Evolutionary conservation across 1,140 invertebrate genomes (phyloP).

Genomic region (Arctopsyche grandis): DNA sequence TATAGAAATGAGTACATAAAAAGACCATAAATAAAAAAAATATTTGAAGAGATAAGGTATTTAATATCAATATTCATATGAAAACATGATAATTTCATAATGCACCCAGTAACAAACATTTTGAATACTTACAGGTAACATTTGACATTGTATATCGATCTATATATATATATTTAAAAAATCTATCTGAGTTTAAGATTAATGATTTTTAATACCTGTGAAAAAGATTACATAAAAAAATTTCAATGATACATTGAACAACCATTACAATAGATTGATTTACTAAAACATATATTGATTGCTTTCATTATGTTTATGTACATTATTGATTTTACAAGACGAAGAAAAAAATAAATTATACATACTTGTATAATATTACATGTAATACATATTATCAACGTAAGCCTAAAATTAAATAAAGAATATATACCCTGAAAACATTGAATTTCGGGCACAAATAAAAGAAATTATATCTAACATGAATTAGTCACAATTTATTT

Average conservation of each 20-base stretch:
- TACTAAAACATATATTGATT: too few relatives aligned
- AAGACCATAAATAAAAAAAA: slow-evolving; percentile 24
- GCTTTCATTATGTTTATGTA: background rate
- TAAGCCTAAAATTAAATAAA: slow-evolving; percentile 45
- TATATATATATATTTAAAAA: background rate
- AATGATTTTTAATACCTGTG: too few relatives aligned
- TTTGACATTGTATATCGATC: slow-evolving; percentile 6
- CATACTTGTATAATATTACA: too few relatives aligned
- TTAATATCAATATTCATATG: slow-evolving; percentile 37
- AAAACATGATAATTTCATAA: slow-evolving; percentile 20
- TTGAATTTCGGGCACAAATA: background rate
- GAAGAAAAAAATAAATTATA: too few relatives aligned
- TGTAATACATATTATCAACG: slow-evolving; percentile 56
- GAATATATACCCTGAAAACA: slow-evolving; percentile 37
- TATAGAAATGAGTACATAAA: too few relatives aligned
- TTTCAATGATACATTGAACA: too few relatives aligned
- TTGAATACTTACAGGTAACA: slow-evolving; percentile 25
- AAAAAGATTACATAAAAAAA: too few relatives aligned
- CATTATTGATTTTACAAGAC: background rate
- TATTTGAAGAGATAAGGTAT: slow-evolving; percentile 38
- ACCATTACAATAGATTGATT: too few relatives aligned
- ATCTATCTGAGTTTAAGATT: too few relatives aligned
- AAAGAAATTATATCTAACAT: slow-evolving; percentile 1
- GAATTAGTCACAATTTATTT: slow-evolving; percentile 25
- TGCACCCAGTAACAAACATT: background rate